Evolutionary conservation across 2,113 vertebrate species (phyloP), one percentile per base, ranked within the genome.

Genomic region (Cyprinodon brontotheroides): DNA sequence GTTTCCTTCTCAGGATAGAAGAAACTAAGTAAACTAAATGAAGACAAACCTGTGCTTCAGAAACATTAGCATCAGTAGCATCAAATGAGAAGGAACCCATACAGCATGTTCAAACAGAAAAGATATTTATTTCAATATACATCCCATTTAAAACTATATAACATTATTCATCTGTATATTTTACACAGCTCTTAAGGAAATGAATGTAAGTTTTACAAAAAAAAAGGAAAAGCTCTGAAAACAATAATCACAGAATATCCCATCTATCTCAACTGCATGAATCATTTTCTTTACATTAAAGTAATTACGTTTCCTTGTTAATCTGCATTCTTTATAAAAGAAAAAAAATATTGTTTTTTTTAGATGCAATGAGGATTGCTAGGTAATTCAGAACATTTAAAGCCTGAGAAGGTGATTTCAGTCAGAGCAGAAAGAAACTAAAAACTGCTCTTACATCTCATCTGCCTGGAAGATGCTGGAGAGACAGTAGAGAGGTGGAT

Each of bases 141-240:
- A 96, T 93, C 89, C 94, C 91, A 93, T 94, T 92, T 94, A 92
- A 96, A 95, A 95, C 93, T 91, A 91, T 91, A 96, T 84, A 87
- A 89, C 93, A 94, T 90, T 77, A 86, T 95, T 91, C n/a, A 57
- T 57, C 17, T 95, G 92, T 93, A 95, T 92, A 91, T 83, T 94
- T 92, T 93, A 93, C 94, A 92, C 87, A 92, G 87, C 86, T 95
- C 94, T 94, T 94, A 88, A 82, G 88, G 93, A 96, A 95, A 96
- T 94, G 92, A 94, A 92, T 79, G 87, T 80, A 90, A 94, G 93
- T 92, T 95, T 96, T 97, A 96, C 91, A 98, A 97, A 97, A 98
- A 29, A 29, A 95, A 97, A 97, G 93, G 96, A 94, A 93, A 95
- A 96, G 96, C 95, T 96, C 87, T 94, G 89, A 96, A 96, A 96